phyloP scores from a whole-genome alignment of 2,797 vertebrate species.

The Rousettus madagascariensis region DNA sequence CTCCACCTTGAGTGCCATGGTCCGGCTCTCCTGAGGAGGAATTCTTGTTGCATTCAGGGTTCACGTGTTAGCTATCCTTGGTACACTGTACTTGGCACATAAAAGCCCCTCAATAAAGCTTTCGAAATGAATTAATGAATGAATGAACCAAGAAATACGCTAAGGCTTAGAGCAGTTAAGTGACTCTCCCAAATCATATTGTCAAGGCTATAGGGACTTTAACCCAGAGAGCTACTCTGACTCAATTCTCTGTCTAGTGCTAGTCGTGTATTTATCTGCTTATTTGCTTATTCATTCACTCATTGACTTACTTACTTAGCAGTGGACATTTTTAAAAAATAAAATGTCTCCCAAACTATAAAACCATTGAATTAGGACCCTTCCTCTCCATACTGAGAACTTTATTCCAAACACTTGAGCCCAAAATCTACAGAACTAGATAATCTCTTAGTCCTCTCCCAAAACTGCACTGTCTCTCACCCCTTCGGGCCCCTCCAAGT shows the following conservation, averaged over 20 bases:
- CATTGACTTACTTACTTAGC: neutral
- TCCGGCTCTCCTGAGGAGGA: neutral
- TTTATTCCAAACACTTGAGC: neutral
- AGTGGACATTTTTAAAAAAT: neutral
- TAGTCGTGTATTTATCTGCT: neutral
- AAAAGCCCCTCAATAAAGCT: neutral
- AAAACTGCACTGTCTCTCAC: neutral
- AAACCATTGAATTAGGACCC: neutral
- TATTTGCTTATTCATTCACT: neutral
- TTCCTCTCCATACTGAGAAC: neutral
- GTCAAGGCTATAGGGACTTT: neutral
- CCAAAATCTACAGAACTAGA: neutral
- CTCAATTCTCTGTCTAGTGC: neutral
- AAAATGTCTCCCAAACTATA: neutral
- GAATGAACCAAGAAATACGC: neutral
- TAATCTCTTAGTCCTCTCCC: neutral
- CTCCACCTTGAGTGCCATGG: neutral
- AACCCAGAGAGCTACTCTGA: neutral
- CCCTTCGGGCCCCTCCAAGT: neutral
- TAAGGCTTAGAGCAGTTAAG: neutral
- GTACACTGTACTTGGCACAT: neutral
- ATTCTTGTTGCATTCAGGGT: neutral
- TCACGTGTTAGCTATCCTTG: neutral
- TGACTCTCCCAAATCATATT: neutral
- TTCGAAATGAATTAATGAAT: neutral